A percentile compares a stretch with the other conserved stretches of the same genome.
phyloP scores from a whole-genome alignment of 2,888 invertebrate genomes.

The Tetramorium bicarinatum region DNA sequence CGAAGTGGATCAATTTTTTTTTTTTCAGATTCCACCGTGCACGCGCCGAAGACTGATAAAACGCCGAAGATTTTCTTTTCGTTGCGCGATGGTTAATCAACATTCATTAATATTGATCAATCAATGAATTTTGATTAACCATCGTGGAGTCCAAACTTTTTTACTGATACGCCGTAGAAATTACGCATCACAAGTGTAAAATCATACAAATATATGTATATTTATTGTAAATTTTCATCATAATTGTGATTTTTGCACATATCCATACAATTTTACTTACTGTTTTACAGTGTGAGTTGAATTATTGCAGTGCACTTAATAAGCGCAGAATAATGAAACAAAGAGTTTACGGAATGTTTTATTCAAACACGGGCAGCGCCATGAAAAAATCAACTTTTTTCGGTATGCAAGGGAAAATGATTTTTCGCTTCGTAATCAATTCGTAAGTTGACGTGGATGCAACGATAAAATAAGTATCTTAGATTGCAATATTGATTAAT shows the following conservation, averaged over 20 bases:
- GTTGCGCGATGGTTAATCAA: too few relatives aligned
- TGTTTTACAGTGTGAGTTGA: background rate
- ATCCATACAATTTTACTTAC: background rate
- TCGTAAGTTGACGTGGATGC: background rate
- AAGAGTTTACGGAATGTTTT: background rate
- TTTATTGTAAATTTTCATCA: background rate
- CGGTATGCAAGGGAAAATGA: background rate
- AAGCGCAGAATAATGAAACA: background rate
- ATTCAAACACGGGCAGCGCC: background rate
- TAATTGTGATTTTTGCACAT: background rate
- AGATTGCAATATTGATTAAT: background rate
- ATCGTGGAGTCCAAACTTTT: background rate
- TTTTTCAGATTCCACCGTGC: too few relatives aligned
- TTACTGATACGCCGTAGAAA: background rate
- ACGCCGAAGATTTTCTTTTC: too few relatives aligned
- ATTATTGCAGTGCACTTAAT: background rate
- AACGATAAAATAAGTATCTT: background rate
- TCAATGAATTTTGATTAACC: background rate
- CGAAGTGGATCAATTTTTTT: background rate
- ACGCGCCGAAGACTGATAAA: too few relatives aligned
- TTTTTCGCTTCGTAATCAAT: background rate
- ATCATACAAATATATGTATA: background rate
- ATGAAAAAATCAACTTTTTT: background rate
- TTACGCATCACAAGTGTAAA: background rate
- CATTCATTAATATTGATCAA: too few relatives aligned